Evolutionary conservation across 2,888 invertebrate species (phyloP), one percentile per base, ranked within the genome.

Genomic region (Leucania comma): DNA sequence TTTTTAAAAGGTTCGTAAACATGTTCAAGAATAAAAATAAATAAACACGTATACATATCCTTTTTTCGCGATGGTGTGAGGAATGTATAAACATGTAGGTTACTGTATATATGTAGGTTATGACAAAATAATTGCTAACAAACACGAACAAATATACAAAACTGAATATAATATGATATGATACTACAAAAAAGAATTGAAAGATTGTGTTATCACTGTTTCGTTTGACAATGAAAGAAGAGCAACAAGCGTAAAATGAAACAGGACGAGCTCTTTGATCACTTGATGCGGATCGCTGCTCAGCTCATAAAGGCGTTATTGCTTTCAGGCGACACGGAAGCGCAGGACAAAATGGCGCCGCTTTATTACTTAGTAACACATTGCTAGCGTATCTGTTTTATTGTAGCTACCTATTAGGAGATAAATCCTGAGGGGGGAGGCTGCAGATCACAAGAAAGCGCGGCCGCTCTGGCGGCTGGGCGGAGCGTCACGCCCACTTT

Each of bases 341-440:
- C 90, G 89, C 87, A 89, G 92, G 91, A 92, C 94, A 96, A 96
- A 94, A 96, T 95, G 95, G 95, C 95, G 94, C 90, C 91, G 92
- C 95, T 94, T 95, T 95, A 95, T 95, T 95, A 95, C 95, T 95
- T 95, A 96, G 94, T 94, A 94, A 94, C 95, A 95, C 95, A 93
- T 94, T 92, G 91, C 89, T 90, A 91, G 91, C 91, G 92, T 93
- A 93, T 95, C 95, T 94, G 92, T 94, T 94, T 94, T 94, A 94
- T 93, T 93, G 93, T 93, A 94, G 92, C 90, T 93, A 92, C 90
- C 92, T 93, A 92, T 93, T 93, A 93, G 90, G 92, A 93, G 95
- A 95, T 95, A 94, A 95, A 90, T 90, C 90, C 89, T 87, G 86
- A 79, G 88, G 88, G 86, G 91, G 93, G 93, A 91, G 92, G 91